These are phyloP conservation scores for Biston betularia DNA, from an alignment of 2,888 invertebrate genomes.

Conservation along the genomic window DNA sequence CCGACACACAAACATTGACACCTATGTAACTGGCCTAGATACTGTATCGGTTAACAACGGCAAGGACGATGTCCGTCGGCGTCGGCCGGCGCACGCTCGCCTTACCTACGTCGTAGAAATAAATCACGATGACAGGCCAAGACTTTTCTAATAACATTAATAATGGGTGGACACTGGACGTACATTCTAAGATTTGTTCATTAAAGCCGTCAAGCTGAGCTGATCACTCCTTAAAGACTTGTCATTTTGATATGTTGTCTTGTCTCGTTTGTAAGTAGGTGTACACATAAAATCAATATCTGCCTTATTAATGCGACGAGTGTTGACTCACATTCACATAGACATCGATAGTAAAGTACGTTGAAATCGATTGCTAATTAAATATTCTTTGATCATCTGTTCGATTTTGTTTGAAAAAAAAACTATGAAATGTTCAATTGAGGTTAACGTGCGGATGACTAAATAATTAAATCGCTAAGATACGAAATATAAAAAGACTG, in stretches of 20 bases:
- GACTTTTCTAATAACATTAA: slow-evolving; percentile 37
- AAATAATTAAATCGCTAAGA: slow-evolving; percentile 26
- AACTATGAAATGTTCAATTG: slow-evolving; percentile 13
- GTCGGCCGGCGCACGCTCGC: slow-evolving; percentile 38
- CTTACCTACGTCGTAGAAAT: slow-evolving; percentile 53
- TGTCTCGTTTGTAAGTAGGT: neutral
- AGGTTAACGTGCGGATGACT: slow-evolving; percentile 29
- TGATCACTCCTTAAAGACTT: neutral
- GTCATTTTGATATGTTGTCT: neutral
- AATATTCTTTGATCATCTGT: slow-evolving; percentile 34
- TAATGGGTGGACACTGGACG: neutral
- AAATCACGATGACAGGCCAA: slow-evolving; percentile 55
- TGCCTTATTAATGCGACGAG: slow-evolving; percentile 22
- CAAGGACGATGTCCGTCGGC: slow-evolving; percentile 55
- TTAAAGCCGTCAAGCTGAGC: neutral
- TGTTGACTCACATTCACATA: slow-evolving; percentile 22
- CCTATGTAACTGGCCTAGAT: slow-evolving; percentile 77
- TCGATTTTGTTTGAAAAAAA: slow-evolving; percentile 15
- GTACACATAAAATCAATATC: slow-evolving; percentile 6
- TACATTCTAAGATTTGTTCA: neutral
- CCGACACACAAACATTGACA: slow-evolving; percentile 83
- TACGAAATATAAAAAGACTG: slow-evolving; percentile 42
- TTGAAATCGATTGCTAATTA: slow-evolving; percentile 27
- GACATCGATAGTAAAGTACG: slow-evolving; percentile 21
- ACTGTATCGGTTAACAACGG: slow-evolving; percentile 62